Evolutionary conservation across 2,113 vertebrate genomes (phyloP), one percentile per base, ranked within the genome.

Genomic region (Datnioides undecimradiatus): DNA sequence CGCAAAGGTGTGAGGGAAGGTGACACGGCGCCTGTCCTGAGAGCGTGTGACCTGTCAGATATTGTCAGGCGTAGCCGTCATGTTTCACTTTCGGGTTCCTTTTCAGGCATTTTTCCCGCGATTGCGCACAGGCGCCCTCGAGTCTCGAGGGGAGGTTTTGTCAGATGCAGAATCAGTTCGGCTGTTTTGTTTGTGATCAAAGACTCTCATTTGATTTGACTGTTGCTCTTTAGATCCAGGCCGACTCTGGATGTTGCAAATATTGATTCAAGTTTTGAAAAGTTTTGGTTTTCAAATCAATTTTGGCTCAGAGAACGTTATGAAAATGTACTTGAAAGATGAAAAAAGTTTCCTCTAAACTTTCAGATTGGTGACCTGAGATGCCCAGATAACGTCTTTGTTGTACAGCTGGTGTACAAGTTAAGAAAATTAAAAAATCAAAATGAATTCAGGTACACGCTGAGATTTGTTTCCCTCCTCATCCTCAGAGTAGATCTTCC

Each of bases 1-100:
- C 52, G 64, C 55, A 6, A 3, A 62, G 66, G 57, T 85, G 81
- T 5, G 25, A 27, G n/a, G 29, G 49, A 63, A 83, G 65, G 75
- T 64, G 81, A 21, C 34, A 3, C 19, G 16, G 5, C 68, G 68
- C 80, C 83, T 85, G 71, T 57, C n/a, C 19, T 5, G 3, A 11
- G 2, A 14, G 8, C 36, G 7, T 0, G n/a, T 3, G 34, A 31
- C 46, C 4, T 31, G 19, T 52, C 45, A n/a, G 1, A n/a, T 7
- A 29, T n/a, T n/a, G n/a, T n/a, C n/a, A n/a, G n/a, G n/a, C 49
- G 17, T 8, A 5, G 34, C 25, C 6, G 49, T n/a, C 25, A n/a
- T n/a, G n/a, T n/a, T n/a, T 2, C 2, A 1, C 11, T 27, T 14
- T 55, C 17, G 16, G 52, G 27, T 31, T 17, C 29, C 27, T 33